Evolutionary conservation across 2,888 invertebrate genomes (phyloP), one percentile per base, ranked within the genome.

Genomic region (Tetramorium bicarinatum): DNA sequence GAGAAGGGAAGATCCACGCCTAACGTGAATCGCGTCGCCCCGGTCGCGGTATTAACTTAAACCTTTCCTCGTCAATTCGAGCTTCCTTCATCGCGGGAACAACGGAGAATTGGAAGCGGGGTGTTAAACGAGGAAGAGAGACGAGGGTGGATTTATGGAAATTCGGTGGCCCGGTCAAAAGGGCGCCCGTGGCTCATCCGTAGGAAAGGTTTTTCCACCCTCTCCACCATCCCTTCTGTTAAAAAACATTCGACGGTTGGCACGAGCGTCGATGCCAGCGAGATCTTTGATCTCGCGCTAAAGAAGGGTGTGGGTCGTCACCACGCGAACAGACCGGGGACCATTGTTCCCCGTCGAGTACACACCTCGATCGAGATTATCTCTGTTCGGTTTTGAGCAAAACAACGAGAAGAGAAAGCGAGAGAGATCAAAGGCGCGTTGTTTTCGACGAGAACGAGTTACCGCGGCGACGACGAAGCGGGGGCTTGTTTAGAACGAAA

Each of bases 141-240:
- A 2, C 41, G 25, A 72, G 71, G 83, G 89, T 90, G 77, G 88
- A 88, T 90, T 90, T 90, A 90, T 89, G 89, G 90, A 89, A 90
- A 89, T 89, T 90, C 61, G 87, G 71, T 79, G 88, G 87, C 62
- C 72, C 80, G 82, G 69, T 71, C 82, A 85, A 88, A 85, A 84
- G 83, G 87, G 83, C 83, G 81, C 81, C 61, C 79, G 83, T 59
- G 84, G 79, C 80, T 85, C 80, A 82, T 83, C 83, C 71, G 72
- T 80, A 84, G 88, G 75, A 72, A 83, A 76, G 80, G 64, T 44
- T 62, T 82, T 54, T 54, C 18, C 15, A 15, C n/a, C 8, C 52
- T 15, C 34, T 34, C 11, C 7, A 13, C 13, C 18, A 0, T 1
- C n/a, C 15, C 21, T 66, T 61, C 80, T 67, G 64, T 2, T 34